Evolutionary conservation across 1,140 invertebrate genomes (phyloP).

Genomic region (Bradysia coprophila): DNA sequence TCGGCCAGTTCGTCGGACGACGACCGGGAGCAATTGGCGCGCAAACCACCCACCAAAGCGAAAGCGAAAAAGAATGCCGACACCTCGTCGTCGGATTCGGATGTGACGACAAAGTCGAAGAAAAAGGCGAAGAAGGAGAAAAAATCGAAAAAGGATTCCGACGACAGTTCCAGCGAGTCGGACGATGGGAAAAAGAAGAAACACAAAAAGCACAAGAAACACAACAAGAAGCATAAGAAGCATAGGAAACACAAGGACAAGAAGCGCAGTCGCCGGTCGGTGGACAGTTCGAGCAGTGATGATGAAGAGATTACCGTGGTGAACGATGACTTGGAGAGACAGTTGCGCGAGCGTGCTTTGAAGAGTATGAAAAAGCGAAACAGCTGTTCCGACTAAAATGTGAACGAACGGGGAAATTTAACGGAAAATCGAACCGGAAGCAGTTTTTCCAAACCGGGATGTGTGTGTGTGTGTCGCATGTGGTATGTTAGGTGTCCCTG

Average conservation of each 20-base stretch:
- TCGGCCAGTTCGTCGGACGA: neutral
- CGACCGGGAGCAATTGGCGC: neutral
- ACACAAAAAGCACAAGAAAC: constrained; percentile 40
- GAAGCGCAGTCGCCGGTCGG: constrained; percentile 37
- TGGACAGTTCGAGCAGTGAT: constrained; percentile 41
- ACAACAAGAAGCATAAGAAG: constrained; percentile 49
- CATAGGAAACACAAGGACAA: constrained; percentile 47
- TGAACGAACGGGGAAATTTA: no score
- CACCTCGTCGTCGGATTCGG: constrained; percentile 25
- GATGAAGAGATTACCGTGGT: constrained; percentile 41
- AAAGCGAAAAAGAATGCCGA: constrained; percentile 24
- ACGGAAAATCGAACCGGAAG: no score
- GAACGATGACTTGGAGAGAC: constrained; percentile 68
- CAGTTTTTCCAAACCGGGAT: no score
- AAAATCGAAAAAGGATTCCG: constrained; percentile 29
- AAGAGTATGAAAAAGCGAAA: constrained; percentile 38
- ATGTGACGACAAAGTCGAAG: constrained; percentile 12
- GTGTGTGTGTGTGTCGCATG: no score
- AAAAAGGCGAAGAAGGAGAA: constrained; percentile 24
- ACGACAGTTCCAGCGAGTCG: constrained; percentile 38
- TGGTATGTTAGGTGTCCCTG: no score
- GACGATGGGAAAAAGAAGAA: constrained; percentile 39
- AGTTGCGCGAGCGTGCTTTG: constrained; percentile 68
- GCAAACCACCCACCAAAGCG: neutral
- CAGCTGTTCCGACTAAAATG: neutral